A percentile compares a stretch with the other conserved stretches of the same genome.
Conservation (phyloP, 2,888 invertebrate genomes). For the Eurytoma adleriae region DNA sequence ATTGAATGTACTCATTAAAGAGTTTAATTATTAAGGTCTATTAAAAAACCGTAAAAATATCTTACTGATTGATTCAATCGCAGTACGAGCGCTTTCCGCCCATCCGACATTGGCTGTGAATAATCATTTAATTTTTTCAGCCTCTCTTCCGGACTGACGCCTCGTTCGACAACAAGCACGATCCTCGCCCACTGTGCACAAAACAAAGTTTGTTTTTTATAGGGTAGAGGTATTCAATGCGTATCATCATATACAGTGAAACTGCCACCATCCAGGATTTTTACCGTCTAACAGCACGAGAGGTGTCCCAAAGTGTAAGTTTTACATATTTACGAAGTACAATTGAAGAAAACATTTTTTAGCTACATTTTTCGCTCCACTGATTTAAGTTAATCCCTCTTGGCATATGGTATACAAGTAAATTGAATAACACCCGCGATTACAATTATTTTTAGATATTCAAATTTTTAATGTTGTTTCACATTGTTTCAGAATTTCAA, state of each 20-base stretch:
- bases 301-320: not conserved
- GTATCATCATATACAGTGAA: not conserved
- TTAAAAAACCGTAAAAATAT: not conserved
- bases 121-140: slow-evolving; percentile 91
- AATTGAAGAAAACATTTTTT: not conserved
- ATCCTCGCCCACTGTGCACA: slow-evolving; percentile 94
- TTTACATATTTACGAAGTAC: slow-evolving; percentile 32
- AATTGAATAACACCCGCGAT: no score
- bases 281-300: not conserved
- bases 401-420: no score
- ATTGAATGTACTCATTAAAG: not conserved
- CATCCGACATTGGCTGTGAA: slow-evolving; percentile 95
- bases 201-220: not conserved
- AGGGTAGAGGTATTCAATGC: not conserved
- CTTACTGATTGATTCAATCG: slow-evolving; percentile 92
- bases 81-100: slow-evolving; percentile 89
- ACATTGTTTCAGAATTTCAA: no score
- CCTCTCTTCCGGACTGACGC: slow-evolving; percentile 93
- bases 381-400: no score
- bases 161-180: slow-evolving; percentile 96
- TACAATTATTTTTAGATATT: no score
- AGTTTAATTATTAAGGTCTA: not conserved
- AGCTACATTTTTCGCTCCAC: no score
- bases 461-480: no score
- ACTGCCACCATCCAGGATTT: not conserved